These are phyloP conservation scores for Numenius phaeopus DNA, from an alignment of 2,797 vertebrate genomes.

Conservation along the genomic window DNA sequence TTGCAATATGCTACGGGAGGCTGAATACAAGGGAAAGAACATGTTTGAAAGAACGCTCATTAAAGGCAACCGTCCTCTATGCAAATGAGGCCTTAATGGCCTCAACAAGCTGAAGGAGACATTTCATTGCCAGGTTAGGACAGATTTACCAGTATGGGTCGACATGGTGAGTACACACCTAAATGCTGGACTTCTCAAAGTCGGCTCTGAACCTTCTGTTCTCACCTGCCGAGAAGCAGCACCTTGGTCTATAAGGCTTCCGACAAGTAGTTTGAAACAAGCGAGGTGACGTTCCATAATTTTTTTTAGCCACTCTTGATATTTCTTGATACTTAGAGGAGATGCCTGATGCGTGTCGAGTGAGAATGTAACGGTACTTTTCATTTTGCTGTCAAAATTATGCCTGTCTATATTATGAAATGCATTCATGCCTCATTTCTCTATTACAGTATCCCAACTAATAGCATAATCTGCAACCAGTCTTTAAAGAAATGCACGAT, in stretches of 20 bases:
- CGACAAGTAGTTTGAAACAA: not conserved
- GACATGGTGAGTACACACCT: not conserved
- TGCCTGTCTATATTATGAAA: not conserved
- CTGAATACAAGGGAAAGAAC: not conserved
- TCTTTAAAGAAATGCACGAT: constrained; percentile 22
- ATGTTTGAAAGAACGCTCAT: not conserved
- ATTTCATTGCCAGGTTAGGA: constrained; percentile 18
- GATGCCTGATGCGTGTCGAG: not conserved
- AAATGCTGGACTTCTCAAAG: not conserved
- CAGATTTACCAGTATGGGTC: constrained; percentile 3
- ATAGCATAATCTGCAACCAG: constrained; percentile 7
- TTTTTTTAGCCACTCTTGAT: not conserved
- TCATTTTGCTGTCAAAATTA: constrained; percentile 26
- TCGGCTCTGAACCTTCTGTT: not conserved
- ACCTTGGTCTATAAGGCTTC: not conserved
- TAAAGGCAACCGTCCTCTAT: not conserved
- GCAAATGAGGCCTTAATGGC: not conserved
- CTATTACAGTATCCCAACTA: constrained; percentile 5
- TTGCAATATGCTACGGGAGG: not conserved
- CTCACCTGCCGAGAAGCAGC: not conserved
- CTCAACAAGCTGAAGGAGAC: not conserved
- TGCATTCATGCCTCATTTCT: constrained; percentile 30
- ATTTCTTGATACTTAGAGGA: not conserved
- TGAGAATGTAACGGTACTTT: not conserved
- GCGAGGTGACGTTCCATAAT: not conserved